These are phyloP conservation scores for Priocnemis perturbator DNA, from an alignment of 2,888 invertebrate species.

Conservation along the genomic window DNA sequence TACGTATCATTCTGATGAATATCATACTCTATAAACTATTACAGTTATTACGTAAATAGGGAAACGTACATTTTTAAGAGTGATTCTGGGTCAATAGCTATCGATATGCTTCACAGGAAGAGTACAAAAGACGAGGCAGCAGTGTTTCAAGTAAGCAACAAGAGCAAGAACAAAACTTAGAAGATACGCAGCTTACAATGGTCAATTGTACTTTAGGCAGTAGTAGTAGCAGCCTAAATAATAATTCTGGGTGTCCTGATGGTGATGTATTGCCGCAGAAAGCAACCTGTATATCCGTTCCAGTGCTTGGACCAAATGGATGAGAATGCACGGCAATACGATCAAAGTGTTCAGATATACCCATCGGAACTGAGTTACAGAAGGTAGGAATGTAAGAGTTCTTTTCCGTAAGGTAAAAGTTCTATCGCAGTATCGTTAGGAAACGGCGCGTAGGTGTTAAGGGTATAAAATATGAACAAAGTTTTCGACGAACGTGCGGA, in stretches of 20 bases:
- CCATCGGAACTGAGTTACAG: slow-evolving; percentile 31
- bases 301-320: slow-evolving; percentile 71
- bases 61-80: not conserved
- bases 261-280: slow-evolving; percentile 59
- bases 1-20: slow-evolving; percentile 56
- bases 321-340: slow-evolving; percentile 56
- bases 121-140: slow-evolving; percentile 59
- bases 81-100: not conserved
- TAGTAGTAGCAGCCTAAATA: slow-evolving; percentile 70
- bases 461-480: slow-evolving; percentile 24
- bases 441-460: slow-evolving; percentile 18
- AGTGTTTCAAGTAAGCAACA: slow-evolving; percentile 50
- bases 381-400: slow-evolving; percentile 45
- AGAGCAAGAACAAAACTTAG: slow-evolving; percentile 56
- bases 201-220: slow-evolving; percentile 66
- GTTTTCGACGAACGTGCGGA: no score
- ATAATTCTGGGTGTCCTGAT: slow-evolving; percentile 63
- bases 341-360: slow-evolving; percentile 40
- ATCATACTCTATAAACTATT: not conserved
- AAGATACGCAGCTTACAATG: slow-evolving; percentile 67
- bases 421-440: slow-evolving; percentile 22
- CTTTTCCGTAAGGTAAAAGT: slow-evolving; percentile 21
- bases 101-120: slow-evolving; percentile 3
- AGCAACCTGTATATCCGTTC: slow-evolving; percentile 58
- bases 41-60: not conserved